Conservation (phyloP, 2,888 invertebrate species). For the Polietes domitor region DNA sequence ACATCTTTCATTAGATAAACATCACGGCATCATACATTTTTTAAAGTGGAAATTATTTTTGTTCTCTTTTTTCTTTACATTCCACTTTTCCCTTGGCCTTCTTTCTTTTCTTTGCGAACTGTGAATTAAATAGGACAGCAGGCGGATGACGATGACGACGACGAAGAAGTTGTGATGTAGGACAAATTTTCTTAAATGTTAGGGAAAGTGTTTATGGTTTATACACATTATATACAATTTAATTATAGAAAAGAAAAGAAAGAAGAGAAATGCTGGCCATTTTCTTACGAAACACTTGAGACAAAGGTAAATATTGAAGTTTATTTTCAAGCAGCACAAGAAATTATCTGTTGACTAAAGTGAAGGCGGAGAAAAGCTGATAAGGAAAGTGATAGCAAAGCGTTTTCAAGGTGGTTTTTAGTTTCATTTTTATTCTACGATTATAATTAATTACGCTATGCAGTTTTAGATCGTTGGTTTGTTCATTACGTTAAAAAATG, state of each 20-base stretch:
- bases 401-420: no score
- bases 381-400: no score
- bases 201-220: slow-evolving; percentile 29
- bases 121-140: not conserved
- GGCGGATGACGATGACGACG: not conserved
- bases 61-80: slow-evolving; percentile 5
- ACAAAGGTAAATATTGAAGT: not conserved
- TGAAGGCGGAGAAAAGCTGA: no score
- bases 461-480: no score
- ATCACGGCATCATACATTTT: slow-evolving; percentile 47
- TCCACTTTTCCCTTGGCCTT: not conserved
- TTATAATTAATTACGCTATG: no score
- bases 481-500: no score
- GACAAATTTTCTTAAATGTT: not conserved
- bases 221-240: not conserved
- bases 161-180: not conserved
- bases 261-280: not conserved
- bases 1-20: slow-evolving; percentile 48
- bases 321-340: not conserved
- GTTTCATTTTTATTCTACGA: no score
- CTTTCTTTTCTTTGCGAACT: not conserved
- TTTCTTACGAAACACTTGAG: not conserved
- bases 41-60: slow-evolving; percentile 37
- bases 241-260: not conserved
- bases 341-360: no score